Conservation (phyloP, 2,113 vertebrate species). For the Laticauda colubrina region DNA sequence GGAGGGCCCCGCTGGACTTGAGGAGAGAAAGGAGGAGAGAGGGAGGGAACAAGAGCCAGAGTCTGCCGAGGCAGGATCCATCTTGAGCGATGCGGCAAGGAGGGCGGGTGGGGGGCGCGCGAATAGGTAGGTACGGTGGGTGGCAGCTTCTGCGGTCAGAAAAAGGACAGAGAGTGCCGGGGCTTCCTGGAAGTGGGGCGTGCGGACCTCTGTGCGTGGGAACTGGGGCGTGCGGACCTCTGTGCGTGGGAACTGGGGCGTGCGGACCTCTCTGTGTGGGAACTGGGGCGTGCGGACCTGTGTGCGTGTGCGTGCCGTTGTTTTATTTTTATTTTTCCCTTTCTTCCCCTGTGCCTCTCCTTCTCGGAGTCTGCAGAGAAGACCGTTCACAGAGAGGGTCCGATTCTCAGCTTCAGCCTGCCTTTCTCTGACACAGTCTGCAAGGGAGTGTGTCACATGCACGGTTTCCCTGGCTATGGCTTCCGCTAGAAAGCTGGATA, state of each 20-base stretch:
- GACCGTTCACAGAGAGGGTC: neutral
- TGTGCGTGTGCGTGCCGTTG: neutral
- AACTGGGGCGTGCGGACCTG: neutral
- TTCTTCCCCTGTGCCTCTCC: too few relatives aligned
- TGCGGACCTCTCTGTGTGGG: too few relatives aligned
- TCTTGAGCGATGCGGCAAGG: constrained; percentile 4
- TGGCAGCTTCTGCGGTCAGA: neutral
- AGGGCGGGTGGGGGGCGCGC: neutral
- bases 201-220: too few relatives aligned
- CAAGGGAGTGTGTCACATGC: neutral
- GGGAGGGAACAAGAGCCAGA: neutral
- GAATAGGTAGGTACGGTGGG: neutral
- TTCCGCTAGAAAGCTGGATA: too few relatives aligned
- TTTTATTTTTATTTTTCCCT: neutral
- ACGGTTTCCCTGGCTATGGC: neutral
- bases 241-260: neutral
- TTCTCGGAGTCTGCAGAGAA: neutral
- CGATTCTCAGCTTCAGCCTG: neutral
- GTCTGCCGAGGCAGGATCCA: neutral
- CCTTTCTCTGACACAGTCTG: neutral
- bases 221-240: neutral
- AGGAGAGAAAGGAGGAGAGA: too few relatives aligned
- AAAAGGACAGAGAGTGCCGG: neutral
- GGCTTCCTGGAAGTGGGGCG: neutral
- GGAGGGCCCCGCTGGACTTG: neutral